Percentiles rank a stretch among this genome's conserved stretches.
Conservation (phyloP, 2,113 vertebrate species). For the Thalassarche chlororhynchos region DNA sequence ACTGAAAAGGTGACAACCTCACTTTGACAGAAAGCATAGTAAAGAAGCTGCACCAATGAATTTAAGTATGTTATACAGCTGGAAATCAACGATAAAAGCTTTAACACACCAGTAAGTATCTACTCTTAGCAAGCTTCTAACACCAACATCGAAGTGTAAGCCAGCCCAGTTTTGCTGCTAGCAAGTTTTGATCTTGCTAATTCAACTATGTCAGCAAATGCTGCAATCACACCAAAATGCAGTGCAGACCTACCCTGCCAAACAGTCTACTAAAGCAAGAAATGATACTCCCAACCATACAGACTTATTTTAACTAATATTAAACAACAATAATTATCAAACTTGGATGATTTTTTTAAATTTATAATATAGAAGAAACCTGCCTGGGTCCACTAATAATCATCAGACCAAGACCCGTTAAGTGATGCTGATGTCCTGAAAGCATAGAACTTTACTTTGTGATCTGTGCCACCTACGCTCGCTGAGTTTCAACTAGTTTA, state of each 20-base stretch:
- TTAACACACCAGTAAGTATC: neutral
- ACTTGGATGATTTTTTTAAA: neutral
- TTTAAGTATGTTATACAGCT: neutral
- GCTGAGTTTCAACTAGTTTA: neutral
- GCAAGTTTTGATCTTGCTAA: slow-evolving; percentile 20
- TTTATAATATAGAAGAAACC: neutral
- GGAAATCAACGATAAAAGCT: neutral
- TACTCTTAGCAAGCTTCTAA: neutral
- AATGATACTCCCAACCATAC: neutral
- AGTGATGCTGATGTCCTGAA: neutral
- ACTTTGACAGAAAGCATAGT: neutral
- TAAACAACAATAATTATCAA: neutral
- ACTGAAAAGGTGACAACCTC: neutral
- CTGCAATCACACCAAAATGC: slow-evolving; percentile 17
- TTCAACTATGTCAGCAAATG: slow-evolving; percentile 32
- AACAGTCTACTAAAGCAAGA: neutral
- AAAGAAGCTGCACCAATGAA: neutral
- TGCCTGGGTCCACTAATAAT: neutral
- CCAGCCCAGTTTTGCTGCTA: neutral
- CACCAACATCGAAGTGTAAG: neutral
- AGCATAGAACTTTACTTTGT: neutral
- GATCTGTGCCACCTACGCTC: neutral
- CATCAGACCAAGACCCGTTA: neutral
- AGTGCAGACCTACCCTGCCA: neutral
- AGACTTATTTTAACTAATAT: neutral